Percentiles rank a stretch among this genome's conserved stretches.
These are phyloP conservation scores for Escarpia spicata DNA, from an alignment of 2,888 invertebrate species.

Conservation along the genomic window DNA sequence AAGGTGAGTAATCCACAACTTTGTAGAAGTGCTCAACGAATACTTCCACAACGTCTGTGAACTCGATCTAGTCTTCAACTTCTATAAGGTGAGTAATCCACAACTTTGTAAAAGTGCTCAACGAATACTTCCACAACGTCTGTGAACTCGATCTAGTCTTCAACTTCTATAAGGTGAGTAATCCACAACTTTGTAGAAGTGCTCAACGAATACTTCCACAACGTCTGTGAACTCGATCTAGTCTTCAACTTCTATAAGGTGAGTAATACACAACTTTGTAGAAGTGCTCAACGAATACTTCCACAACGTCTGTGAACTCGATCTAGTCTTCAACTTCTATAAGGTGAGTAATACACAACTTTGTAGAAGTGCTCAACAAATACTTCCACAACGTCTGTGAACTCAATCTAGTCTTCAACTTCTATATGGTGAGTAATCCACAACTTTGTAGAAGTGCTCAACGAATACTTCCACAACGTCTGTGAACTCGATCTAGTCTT, in stretches of 20 bases:
- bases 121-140: conserved; percentile 99
- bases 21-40: conserved; percentile 98
- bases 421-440: conserved; percentile 88
- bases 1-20: conserved; percentile 88
- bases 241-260: conserved; percentile 99
- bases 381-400: conserved; percentile 99
- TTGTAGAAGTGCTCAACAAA: conserved; percentile 98
- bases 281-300: conserved; percentile 99
- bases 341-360: conserved; percentile 95
- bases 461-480: conserved; percentile 99
- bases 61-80: conserved; percentile 98
- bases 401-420: conserved; percentile 98
- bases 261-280: conserved; percentile 94
- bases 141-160: conserved; percentile 99
- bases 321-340: conserved; percentile 99
- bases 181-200: conserved; percentile 98
- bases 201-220: conserved; percentile 99
- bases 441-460: conserved; percentile 98
- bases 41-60: conserved; percentile 99
- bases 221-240: conserved; percentile 98
- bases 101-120: conserved; percentile 98
- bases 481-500: conserved; percentile 99
- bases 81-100: conserved; percentile 88
- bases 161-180: conserved; percentile 92
- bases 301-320: conserved; percentile 99